phyloP scores from a whole-genome alignment of 2,113 vertebrate species.

The Crotalus helleri region DNA sequence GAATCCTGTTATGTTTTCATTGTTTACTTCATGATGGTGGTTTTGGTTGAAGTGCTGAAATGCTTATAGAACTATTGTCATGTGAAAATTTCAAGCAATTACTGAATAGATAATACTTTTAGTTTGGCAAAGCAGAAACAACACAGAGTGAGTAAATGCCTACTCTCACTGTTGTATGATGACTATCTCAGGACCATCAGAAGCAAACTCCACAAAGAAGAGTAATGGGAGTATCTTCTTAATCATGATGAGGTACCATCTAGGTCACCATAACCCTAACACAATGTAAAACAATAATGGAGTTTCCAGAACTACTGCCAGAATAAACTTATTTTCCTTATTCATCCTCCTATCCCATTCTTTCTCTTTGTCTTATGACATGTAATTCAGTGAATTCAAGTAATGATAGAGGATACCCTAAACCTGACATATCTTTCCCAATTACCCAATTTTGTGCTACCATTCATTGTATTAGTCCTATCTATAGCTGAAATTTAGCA shows the following conservation, averaged over 20 bases:
- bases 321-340: neutral
- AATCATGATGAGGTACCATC: neutral
- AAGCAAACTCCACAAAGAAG: neutral
- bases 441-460: neutral
- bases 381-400: neutral
- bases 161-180: neutral
- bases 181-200: neutral
- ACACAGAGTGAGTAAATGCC: neutral
- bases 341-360: neutral
- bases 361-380: neutral
- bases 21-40: neutral
- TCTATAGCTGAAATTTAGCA: neutral
- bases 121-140: neutral
- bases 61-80: neutral
- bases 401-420: neutral
- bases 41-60: no score
- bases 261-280: neutral
- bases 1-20: neutral
- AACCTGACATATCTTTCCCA: neutral
- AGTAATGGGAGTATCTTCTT: neutral
- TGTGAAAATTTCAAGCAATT: neutral
- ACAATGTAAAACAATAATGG: neutral
- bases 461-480: neutral
- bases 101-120: neutral
- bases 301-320: neutral